Conservation (phyloP, 2,113 vertebrate species). For the Hiodon tergisus region DNA sequence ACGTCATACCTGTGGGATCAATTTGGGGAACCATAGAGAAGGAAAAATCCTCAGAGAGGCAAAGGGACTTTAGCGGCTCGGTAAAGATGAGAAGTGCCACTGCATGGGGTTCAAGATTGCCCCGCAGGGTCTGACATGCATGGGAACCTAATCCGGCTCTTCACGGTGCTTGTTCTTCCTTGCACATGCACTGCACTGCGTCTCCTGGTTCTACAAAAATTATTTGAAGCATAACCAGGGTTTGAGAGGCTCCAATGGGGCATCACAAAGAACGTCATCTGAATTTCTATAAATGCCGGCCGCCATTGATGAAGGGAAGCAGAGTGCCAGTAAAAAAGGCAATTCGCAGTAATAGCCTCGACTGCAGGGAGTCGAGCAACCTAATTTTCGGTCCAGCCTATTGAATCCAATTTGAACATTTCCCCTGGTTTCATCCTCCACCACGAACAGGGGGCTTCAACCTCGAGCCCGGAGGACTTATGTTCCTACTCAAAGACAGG, state of each 20-base stretch:
- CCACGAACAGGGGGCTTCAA: not conserved
- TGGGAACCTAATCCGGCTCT: too few species aligned
- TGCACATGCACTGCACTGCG: too few species aligned
- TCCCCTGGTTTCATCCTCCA: not conserved
- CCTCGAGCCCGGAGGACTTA: not conserved
- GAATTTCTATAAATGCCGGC: not conserved
- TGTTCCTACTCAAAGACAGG: not conserved
- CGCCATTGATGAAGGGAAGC: not conserved
- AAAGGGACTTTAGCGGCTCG: constrained; percentile 22
- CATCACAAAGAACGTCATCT: not conserved
- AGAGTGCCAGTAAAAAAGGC: not conserved
- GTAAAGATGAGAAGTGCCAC: not conserved
- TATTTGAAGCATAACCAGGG: too few species aligned
- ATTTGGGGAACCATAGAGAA: constrained; percentile 23
- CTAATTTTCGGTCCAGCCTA: not conserved
- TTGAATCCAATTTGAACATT: constrained; percentile 3
- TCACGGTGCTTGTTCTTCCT: too few species aligned
- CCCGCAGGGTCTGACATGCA: not conserved
- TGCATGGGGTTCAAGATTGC: not conserved
- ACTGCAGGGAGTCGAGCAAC: not conserved
- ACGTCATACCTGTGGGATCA: constrained; percentile 31
- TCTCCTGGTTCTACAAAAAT: too few species aligned
- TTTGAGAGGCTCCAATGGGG: too few species aligned
- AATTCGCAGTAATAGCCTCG: constrained; percentile 9
- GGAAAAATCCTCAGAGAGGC: constrained; percentile 20